These are phyloP conservation scores for Norana najaformis DNA, from an alignment of 2,888 invertebrate genomes.

Conservation along the genomic window DNA sequence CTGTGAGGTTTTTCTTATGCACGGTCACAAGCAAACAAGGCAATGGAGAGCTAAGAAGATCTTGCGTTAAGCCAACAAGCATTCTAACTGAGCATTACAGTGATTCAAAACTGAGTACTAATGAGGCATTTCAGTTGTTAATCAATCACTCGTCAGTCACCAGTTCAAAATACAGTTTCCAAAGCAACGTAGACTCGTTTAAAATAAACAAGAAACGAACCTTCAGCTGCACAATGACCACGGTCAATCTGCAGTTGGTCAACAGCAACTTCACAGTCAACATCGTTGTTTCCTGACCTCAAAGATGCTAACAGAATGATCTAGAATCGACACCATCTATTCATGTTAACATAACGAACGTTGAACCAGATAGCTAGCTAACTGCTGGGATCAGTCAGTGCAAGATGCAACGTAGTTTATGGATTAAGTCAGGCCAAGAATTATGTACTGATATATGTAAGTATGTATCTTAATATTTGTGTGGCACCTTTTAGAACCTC, in stretches of 20 bases:
- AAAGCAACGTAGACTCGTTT: neutral
- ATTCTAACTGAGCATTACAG: neutral
- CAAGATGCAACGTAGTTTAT: neutral
- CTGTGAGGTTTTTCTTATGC: too few species aligned
- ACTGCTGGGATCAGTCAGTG: too few species aligned
- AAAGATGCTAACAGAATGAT: slow-evolving; percentile 1
- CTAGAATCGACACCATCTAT: neutral
- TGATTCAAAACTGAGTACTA: neutral
- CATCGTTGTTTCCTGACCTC: neutral
- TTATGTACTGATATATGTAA: neutral
- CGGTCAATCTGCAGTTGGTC: neutral
- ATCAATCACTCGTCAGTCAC: neutral
- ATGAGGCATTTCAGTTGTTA: neutral
- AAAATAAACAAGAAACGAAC: neutral
- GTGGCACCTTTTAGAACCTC: too few species aligned
- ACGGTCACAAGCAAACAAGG: too few species aligned
- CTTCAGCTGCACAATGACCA: neutral
- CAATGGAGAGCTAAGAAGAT: neutral
- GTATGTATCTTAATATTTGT: too few species aligned
- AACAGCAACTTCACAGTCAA: slow-evolving; percentile 16
- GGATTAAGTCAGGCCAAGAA: neutral
- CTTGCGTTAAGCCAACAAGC: neutral
- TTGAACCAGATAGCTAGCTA: neutral
- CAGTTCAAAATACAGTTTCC: neutral
- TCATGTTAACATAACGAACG: neutral